phyloP scores from a whole-genome alignment of 1,140 invertebrate genomes.

The Cydia pomonella region DNA sequence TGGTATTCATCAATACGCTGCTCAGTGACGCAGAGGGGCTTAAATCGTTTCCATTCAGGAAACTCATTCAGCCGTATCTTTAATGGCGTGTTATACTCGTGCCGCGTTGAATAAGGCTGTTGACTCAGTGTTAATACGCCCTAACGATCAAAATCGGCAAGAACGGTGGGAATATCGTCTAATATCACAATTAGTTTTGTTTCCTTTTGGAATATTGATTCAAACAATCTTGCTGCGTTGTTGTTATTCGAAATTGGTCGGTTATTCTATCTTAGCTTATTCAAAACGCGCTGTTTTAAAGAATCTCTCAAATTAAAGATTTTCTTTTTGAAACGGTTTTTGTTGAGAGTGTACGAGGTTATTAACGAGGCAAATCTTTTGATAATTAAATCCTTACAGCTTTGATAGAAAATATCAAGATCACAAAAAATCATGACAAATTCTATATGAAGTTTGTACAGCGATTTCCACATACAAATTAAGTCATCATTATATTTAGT shows the following conservation, averaged over 20 bases:
- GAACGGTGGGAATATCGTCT: conserved; percentile 50
- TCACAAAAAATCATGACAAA: no score
- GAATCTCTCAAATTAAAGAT: no score
- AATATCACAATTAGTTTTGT: conserved; percentile 72
- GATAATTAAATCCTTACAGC: no score
- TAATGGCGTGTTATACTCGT: not conserved
- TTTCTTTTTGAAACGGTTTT: no score
- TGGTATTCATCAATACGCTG: conserved; percentile 20
- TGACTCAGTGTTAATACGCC: not conserved
- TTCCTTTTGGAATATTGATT: conserved; percentile 35
- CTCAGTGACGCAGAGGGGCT: not conserved
- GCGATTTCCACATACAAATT: not conserved
- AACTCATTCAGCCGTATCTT: not conserved
- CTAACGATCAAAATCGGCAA: not conserved
- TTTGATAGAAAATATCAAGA: no score
- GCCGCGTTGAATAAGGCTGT: not conserved
- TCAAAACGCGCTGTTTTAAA: no score
- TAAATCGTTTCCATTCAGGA: conserved; percentile 15
- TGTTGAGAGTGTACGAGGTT: no score
- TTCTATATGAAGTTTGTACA: not conserved
- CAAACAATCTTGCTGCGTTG: not conserved
- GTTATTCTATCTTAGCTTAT: no score
- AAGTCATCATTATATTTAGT: not conserved
- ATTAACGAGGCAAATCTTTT: no score
- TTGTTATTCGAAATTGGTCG: not conserved